A percentile compares a stretch with the other conserved stretches of the same genome.
Evolutionary conservation across 2,888 invertebrate species (phyloP).

Genomic region (Xestoiulus laeticollis): DNA sequence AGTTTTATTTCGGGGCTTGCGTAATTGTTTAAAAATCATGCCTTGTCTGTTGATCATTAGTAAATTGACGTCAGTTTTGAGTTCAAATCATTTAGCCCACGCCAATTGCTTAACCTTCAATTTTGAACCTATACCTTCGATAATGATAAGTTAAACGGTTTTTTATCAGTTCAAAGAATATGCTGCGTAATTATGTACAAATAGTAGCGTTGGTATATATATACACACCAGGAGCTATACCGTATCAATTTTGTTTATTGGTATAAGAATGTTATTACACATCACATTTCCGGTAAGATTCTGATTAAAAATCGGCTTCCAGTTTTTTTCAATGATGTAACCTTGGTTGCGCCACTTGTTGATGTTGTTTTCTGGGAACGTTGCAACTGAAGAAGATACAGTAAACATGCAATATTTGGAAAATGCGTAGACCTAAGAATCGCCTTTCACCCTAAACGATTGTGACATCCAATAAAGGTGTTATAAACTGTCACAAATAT

Average conservation of each 20-base stretch:
- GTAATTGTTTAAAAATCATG: not conserved
- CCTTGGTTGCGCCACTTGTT: not conserved
- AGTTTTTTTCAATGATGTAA: not conserved
- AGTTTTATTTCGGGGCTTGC: no score
- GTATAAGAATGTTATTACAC: not conserved
- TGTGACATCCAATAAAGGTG: no score
- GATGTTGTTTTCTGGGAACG: not conserved
- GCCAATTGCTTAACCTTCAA: not conserved
- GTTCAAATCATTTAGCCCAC: not conserved
- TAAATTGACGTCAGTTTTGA: not conserved
- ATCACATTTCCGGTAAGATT: no score
- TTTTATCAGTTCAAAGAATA: not conserved
- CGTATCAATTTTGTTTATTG: not conserved
- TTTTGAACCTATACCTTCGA: not conserved
- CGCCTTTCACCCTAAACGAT: no score
- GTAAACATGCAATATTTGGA: not conserved
- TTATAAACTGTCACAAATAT: no score
- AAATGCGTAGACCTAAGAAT: not conserved
- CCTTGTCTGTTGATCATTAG: not conserved
- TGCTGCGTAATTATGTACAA: not conserved
- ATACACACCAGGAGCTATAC: not conserved
- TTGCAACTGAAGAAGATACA: not conserved
- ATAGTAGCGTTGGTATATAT: not conserved
- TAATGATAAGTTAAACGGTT: not conserved
- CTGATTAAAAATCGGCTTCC: not conserved